Evolutionary conservation across 2,113 vertebrate species (phyloP).

Genomic region (Lathamus discolor): DNA sequence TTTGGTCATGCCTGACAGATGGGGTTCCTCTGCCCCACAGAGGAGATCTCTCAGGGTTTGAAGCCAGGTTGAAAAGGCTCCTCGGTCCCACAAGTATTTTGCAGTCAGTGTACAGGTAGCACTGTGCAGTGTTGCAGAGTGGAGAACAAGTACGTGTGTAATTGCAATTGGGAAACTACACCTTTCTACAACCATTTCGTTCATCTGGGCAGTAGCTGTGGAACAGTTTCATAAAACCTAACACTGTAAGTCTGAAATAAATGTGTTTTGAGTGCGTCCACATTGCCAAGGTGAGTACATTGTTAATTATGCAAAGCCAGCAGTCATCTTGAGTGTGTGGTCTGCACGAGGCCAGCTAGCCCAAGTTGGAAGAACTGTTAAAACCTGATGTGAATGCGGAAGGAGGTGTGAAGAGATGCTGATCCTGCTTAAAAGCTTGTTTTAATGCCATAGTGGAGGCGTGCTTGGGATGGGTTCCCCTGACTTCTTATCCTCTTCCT

Average conservation of each 20-base stretch:
- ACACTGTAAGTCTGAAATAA: not conserved
- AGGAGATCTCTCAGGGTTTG: not conserved
- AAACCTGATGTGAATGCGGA: not conserved
- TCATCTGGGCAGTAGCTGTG: not conserved
- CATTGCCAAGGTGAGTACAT: not conserved
- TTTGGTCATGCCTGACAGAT: not conserved
- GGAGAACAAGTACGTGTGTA: not conserved
- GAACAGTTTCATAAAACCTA: not conserved
- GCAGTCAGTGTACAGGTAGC: not conserved
- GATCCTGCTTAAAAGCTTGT: not conserved
- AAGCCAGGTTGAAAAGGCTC: not conserved
- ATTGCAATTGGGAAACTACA: not conserved
- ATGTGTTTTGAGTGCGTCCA: accelerated
- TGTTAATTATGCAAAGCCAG: not conserved
- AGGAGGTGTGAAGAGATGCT: not conserved
- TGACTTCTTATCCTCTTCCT: not conserved
- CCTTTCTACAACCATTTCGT: not conserved
- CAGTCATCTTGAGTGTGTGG: not conserved
- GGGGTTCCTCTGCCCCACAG: not conserved
- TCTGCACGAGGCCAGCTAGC: not conserved
- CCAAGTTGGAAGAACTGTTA: not conserved
- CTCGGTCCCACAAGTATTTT: not conserved
- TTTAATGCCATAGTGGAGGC: not conserved
- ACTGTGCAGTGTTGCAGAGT: not conserved
- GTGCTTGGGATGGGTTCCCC: not conserved